Evolutionary conservation across 1,140 invertebrate species (phyloP), one percentile per base, ranked within the genome.

Genomic region (Megalopta genalis): DNA sequence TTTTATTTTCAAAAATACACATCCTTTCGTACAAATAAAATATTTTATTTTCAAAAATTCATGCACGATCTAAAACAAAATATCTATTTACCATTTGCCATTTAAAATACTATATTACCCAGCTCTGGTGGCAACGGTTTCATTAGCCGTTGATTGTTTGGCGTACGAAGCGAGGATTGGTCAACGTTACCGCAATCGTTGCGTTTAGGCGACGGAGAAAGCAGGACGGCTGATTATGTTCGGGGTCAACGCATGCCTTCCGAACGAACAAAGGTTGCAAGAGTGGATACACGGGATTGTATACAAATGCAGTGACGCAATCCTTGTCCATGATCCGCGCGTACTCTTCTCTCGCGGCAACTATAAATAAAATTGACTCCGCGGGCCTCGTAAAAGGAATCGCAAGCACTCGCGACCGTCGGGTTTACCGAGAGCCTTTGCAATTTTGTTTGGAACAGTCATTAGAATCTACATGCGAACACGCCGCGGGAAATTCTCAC

Each of bases 271-370:
- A 72, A 77, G 68, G 68, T 64, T 77, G 76, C 46, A 64, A 63
- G 37, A 71, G 63, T 37, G 46, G 9, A 16, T 54, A 21, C 21
- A 32, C 46, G 21, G 68, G 46, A 72, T 77, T 77, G 76, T 77
- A 77, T 77, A 77, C 76, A 77, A 77, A 77, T 77, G 68, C 6
- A 5, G 12, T 77, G 32, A 71, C 46, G 68, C 32, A 77, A 77
- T 18, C n/a, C 2, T 10, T 6, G 18, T 59, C 21, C 14, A 16
- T 57, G 37, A 65, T 68, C 25, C 6, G 27, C 25, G n/a, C 18
- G 10, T 37, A 37, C 21, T 1, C 16, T 14, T 16, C 60, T 64
- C 60, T 10, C 16, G 27, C n/a, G 7, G 12, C 3, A 9, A 66
- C 32, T 14, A 18, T 1, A 14, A 75, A 27, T 59, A 54, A 66